Base-by-base conservation (phyloP, 2,797 vertebrate genomes). In the Odontamblyopus lacepedii region DNA sequence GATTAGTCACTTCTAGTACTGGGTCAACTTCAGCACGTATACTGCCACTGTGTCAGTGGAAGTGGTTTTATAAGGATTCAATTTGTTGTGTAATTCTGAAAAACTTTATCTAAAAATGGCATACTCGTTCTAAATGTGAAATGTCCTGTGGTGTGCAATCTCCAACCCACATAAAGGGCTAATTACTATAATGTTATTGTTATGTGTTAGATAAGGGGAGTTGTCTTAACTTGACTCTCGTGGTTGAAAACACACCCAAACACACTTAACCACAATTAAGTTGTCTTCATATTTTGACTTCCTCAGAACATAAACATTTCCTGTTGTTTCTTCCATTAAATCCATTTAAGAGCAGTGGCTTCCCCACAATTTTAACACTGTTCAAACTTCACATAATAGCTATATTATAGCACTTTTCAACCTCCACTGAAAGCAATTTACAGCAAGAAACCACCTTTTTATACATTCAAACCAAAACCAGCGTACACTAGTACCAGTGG, bases 161-260 rank as follows among this genome's bases (percentile, higher is more conserved):
- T 27, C 27, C 18, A 27, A 32, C 8, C 13, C 19, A 48, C 38
- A 56, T 38, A 30, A 26, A 30, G 57, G 23, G 71, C 38, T 29
- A 26, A 71, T 23, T 29, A 63, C 67, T 48, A 76, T 51, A 51
- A 61, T 60, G 65, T 67, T 53, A 67, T 67, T 44, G 38, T 63
- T 67, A 51, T 18, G 44, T 29, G 44, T 27, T 29, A 53, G n/a
- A 48, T 44, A 65, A 65, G 16, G 26, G 65, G 50, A 30, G 65
- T 32, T 55, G 50, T 67, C 65, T 13, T 32, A 27, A 67, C 48
- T 67, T 53, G 63, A 64, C 26, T 51, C 55, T 71, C 56, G 65
- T 71, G 73, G n/a, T 32, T 57, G 67, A 77, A 75, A 74, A 84
- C 69, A 83, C 69, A 80, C 71, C 48, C 78, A 78, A 55, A 79